Conservation (phyloP, 2,797 vertebrate species). For the Graptemys geographica region DNA sequence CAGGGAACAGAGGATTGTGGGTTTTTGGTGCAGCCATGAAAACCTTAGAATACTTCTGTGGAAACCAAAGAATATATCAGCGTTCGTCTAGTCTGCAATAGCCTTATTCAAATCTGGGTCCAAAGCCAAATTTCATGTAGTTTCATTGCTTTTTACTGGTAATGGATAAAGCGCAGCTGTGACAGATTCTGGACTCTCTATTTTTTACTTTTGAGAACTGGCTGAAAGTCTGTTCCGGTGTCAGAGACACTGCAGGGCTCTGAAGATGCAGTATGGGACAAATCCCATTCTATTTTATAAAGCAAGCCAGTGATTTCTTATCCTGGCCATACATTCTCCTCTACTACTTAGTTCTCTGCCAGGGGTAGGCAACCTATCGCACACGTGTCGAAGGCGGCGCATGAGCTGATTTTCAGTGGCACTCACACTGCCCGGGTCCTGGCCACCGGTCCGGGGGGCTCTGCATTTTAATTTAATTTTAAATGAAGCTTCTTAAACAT, state of each 20-base stretch:
- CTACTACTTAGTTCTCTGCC: background rate
- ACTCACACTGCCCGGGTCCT: too few relatives aligned
- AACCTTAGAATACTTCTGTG: constrained; percentile 19
- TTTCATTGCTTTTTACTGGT: constrained; percentile 34
- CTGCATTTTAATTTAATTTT: too few relatives aligned
- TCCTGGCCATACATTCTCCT: background rate
- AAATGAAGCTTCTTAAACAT: too few relatives aligned
- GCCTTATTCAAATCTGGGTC: constrained; percentile 41
- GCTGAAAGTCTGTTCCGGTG: background rate
- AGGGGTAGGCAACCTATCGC: too few relatives aligned
- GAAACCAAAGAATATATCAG: constrained; percentile 46
- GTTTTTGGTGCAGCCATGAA: constrained; percentile 15
- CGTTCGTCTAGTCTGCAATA: constrained; percentile 36
- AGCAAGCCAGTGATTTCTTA: background rate
- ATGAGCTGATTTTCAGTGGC: too few relatives aligned
- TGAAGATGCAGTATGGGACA: background rate
- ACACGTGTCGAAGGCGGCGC: too few relatives aligned
- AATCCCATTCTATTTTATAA: rapidly evolving
- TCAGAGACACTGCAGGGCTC: background rate
- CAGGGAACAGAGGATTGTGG: background rate
- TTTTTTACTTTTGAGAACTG: background rate
- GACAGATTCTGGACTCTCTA: background rate
- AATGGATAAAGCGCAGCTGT: constrained; percentile 36
- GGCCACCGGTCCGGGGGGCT: too few relatives aligned
- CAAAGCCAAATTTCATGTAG: background rate